Evolutionary conservation across 2,113 vertebrate genomes (phyloP).

Genomic region (Nymphicus hollandicus): DNA sequence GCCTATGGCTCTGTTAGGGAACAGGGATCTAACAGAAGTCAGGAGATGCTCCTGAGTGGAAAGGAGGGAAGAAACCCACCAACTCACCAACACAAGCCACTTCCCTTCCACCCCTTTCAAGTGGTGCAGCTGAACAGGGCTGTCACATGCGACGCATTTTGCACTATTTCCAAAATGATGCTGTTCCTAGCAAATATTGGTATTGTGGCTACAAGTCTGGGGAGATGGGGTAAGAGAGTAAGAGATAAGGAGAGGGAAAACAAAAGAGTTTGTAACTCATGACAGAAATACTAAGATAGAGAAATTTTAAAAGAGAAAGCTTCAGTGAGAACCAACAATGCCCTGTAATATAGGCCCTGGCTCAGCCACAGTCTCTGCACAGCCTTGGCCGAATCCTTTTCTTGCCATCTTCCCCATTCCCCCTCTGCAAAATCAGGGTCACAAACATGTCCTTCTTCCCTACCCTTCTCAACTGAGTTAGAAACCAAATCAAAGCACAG

Average conservation of each 20-base stretch:
- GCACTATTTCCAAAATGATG: not conserved
- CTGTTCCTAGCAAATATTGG: not conserved
- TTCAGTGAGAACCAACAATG: not conserved
- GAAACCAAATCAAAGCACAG: not conserved
- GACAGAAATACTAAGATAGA: not conserved
- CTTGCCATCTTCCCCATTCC: not conserved
- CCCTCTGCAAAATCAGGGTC: not conserved
- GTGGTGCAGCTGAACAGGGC: not conserved
- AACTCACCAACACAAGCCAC: not conserved
- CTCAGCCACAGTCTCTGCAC: not conserved
- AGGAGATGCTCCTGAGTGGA: not conserved
- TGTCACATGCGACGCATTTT: not conserved
- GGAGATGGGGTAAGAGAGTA: accelerated
- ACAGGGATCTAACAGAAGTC: not conserved
- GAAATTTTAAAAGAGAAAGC: not conserved
- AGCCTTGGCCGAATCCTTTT: not conserved
- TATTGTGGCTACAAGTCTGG: not conserved
- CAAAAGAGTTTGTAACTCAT: not conserved
- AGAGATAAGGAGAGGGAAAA: not conserved
- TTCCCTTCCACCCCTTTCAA: not conserved
- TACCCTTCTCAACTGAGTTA: not conserved
- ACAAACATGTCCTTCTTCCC: not conserved
- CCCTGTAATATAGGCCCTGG: not conserved
- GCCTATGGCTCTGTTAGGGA: not conserved
- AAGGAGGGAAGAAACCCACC: not conserved